These are phyloP conservation scores for Orientallactaga bullata DNA, from an alignment of 2,113 vertebrate species.

Conservation along the genomic window DNA sequence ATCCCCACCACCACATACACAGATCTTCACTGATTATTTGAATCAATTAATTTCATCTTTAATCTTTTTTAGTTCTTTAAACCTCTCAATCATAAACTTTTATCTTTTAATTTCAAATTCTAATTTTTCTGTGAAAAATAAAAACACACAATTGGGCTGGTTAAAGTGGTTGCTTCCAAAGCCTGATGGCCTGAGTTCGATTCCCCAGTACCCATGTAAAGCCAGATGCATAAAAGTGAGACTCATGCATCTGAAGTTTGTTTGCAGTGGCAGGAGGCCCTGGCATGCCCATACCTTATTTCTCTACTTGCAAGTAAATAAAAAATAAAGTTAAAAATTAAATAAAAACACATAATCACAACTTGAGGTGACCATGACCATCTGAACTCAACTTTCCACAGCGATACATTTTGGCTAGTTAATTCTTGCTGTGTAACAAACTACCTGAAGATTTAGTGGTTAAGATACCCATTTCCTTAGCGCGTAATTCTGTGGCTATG, in stretches of 20 bases:
- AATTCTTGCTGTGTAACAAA: constrained; percentile 16
- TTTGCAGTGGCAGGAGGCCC: no score
- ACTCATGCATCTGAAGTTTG: no score
- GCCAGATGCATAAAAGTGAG: no score
- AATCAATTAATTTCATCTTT: constrained; percentile 36
- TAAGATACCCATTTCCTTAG: neutral
- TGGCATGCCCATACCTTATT: no score
- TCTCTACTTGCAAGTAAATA: no score
- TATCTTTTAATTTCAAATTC: constrained; percentile 45
- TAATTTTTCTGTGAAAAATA: constrained; percentile 11
- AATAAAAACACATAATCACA: neutral
- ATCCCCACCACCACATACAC: neutral
- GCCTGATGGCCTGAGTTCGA: no score
- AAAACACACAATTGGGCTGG: neutral
- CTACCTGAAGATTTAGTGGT: neutral
- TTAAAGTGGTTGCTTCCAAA: no score
- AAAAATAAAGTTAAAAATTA: neutral
- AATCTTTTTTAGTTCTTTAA: constrained; percentile 39
- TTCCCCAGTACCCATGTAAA: no score
- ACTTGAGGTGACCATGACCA: neutral
- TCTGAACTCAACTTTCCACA: neutral
- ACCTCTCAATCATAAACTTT: neutral
- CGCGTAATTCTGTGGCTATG: neutral
- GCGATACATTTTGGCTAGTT: neutral
- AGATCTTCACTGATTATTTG: neutral